phyloP scores from a whole-genome alignment of 2,888 invertebrate genomes.

The Choreutis nemorana region DNA sequence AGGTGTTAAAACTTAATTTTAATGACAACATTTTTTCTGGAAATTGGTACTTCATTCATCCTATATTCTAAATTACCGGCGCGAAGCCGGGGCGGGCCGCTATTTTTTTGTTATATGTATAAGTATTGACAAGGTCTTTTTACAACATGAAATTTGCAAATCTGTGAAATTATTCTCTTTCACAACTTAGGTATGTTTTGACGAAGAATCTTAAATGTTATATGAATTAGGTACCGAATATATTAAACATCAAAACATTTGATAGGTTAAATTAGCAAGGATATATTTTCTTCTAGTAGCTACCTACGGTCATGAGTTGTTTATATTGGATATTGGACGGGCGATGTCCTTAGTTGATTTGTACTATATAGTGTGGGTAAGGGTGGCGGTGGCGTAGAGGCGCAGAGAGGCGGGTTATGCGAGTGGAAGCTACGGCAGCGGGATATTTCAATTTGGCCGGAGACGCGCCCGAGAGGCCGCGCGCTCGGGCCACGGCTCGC shows the following conservation, averaged over 20 bases:
- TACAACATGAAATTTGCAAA: no score
- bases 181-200: no score
- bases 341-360: constrained; percentile 15
- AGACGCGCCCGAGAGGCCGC: constrained; percentile 60
- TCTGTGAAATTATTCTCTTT: no score
- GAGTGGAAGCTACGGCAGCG: constrained; percentile 34
- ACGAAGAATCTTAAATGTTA: no score
- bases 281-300: no score
- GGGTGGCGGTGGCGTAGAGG: constrained; percentile 14
- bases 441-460: constrained; percentile 63
- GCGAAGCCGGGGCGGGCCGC: background rate
- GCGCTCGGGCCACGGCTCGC: constrained; percentile 54
- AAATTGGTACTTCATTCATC: background rate
- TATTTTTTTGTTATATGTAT: no score
- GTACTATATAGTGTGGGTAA: constrained; percentile 13
- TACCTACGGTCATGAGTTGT: no score
- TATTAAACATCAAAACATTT: no score
- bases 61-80: background rate
- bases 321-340: no score
- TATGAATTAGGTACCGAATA: no score
- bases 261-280: no score
- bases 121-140: no score
- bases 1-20: background rate
- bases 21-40: background rate
- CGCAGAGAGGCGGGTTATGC: constrained; percentile 24